These are phyloP conservation scores for Anastrepha obliqua DNA, from an alignment of 1,140 invertebrate species.

Conservation along the genomic window DNA sequence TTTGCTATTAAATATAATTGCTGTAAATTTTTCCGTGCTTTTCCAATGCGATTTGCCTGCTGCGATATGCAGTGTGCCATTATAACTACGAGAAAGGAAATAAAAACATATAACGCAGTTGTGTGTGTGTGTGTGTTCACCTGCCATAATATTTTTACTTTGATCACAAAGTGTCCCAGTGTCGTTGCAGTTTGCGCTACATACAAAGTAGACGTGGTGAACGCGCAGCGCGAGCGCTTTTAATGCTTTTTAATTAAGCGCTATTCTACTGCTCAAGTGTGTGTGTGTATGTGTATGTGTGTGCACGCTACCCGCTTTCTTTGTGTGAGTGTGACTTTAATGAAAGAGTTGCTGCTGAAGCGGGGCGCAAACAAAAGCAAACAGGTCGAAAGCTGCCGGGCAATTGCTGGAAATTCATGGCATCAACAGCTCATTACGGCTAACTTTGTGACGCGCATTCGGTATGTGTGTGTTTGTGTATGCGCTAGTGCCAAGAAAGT, in stretches of 20 bases:
- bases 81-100: not conserved
- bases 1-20: conserved; percentile 54
- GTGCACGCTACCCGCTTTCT: too few species aligned
- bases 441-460: not conserved
- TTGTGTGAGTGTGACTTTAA: not conserved
- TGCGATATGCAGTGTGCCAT: not conserved
- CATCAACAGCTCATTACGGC: conserved; percentile 44
- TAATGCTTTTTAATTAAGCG: conserved; percentile 45
- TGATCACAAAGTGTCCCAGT: conserved; percentile 20
- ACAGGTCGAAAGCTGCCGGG: conserved; percentile 11
- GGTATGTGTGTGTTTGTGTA: not conserved
- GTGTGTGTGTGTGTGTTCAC: not conserved
- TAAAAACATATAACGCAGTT: not conserved
- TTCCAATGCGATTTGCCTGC: conserved; percentile 48
- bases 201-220: not conserved
- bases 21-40: conserved; percentile 27
- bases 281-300: not conserved
- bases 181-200: not conserved
- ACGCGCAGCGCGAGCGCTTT: not conserved
- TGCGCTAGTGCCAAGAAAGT: conserved; percentile 20
- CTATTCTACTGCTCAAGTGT: not conserved
- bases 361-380: not conserved
- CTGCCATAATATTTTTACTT: conserved; percentile 48
- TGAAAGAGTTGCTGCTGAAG: not conserved
- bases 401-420: not conserved